Evolutionary conservation across 2,797 vertebrate genomes (phyloP).

Genomic region (Anisognathus igniventris): DNA sequence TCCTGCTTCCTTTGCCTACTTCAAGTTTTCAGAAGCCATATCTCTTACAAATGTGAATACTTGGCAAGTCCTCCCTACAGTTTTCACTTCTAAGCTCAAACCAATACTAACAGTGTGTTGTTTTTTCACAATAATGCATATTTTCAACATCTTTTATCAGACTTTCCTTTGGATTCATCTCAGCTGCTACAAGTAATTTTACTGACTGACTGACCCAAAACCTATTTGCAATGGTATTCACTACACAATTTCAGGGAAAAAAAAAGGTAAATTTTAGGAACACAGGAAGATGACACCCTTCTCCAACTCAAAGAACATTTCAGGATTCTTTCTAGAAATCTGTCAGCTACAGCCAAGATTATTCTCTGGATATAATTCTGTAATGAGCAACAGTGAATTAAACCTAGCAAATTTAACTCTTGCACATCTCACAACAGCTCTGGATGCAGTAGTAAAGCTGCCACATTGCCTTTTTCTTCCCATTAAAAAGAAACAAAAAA

Average conservation of each 20-base stretch:
- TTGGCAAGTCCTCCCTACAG: neutral
- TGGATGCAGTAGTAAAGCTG: neutral
- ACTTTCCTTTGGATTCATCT: neutral
- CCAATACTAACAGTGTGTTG: neutral
- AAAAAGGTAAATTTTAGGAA: neutral
- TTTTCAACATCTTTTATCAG: neutral
- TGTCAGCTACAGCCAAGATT: neutral
- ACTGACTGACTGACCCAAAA: neutral
- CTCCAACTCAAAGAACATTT: neutral
- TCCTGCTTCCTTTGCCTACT: neutral
- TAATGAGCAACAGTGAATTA: neutral
- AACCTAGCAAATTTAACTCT: neutral
- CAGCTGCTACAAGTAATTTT: neutral
- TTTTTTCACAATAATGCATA: neutral
- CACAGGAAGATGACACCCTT: neutral
- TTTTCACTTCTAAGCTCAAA: neutral
- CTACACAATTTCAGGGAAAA: neutral
- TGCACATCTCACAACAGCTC: neutral
- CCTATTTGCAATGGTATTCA: neutral
- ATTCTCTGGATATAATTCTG: neutral
- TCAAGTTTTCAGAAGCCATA: neutral
- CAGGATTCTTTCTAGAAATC: neutral
- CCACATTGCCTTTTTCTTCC: neutral
- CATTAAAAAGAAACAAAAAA: neutral
- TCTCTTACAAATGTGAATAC: neutral